These are phyloP conservation scores for Laterallus jamaicensis DNA, from an alignment of 2,113 vertebrate genomes.

Conservation along the genomic window DNA sequence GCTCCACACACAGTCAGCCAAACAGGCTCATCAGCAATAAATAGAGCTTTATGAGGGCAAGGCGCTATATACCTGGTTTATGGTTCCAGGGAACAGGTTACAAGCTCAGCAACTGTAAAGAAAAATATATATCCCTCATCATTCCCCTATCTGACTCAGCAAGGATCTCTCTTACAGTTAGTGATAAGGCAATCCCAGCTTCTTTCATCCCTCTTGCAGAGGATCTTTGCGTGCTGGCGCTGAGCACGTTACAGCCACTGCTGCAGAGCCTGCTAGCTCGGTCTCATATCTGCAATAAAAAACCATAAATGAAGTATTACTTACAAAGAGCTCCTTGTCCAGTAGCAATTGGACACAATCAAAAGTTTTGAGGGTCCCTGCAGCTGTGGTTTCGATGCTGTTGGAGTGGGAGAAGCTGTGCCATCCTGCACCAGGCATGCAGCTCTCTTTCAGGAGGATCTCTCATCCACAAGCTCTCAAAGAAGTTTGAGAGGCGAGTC, in stretches of 20 bases:
- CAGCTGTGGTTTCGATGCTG: neutral
- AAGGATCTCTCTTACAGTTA: neutral
- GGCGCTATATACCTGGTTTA: neutral
- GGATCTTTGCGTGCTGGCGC: too few relatives aligned
- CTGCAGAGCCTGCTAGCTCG: neutral
- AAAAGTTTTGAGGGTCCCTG: neutral
- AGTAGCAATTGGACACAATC: neutral
- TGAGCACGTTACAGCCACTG: neutral
- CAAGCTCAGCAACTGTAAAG: neutral
- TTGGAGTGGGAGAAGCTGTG: neutral
- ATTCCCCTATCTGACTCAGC: neutral
- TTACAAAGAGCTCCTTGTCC: neutral
- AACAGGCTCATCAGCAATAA: neutral
- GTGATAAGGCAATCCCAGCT: neutral
- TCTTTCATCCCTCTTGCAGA: neutral
- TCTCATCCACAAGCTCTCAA: neutral
- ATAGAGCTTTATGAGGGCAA: neutral
- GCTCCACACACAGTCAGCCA: neutral
- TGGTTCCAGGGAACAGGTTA: neutral
- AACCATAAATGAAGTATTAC: neutral
- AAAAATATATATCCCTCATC: neutral
- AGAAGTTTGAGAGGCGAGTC: neutral
- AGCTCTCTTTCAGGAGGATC: neutral
- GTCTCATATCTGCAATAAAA: accelerated
- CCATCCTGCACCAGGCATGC: neutral